A percentile compares a stretch with the other conserved stretches of the same genome.
Conservation (phyloP, 2,888 invertebrate genomes). For the Argynnis bischoffii region DNA sequence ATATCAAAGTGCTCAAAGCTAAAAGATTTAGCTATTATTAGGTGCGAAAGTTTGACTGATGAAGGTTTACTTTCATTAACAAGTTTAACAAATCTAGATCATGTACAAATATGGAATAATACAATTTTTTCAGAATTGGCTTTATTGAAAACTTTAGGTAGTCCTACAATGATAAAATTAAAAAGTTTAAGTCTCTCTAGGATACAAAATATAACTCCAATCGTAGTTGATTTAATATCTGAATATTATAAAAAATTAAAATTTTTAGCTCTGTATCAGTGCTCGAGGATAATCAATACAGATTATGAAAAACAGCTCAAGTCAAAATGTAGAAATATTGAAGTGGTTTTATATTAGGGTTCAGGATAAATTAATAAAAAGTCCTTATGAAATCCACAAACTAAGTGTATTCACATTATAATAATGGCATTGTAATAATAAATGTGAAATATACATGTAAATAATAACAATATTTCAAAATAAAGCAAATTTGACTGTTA, state of each 20-base stretch:
- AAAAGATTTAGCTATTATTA: constrained; percentile 66
- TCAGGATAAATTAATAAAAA: constrained; percentile 23
- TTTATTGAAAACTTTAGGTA: constrained; percentile 59
- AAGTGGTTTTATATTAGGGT: constrained; percentile 65
- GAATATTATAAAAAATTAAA: constrained; percentile 68
- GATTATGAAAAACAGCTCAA: constrained; percentile 72
- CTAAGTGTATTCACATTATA: constrained; percentile 41
- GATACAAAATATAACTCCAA: constrained; percentile 65
- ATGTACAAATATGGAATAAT: constrained; percentile 76
- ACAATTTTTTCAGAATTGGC: constrained; percentile 60
- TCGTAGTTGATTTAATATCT: constrained; percentile 68
- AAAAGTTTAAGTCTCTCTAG: constrained; percentile 70
- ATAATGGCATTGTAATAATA: constrained; percentile 39
- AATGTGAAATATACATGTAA: constrained; percentile 26
- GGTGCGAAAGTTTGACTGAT: constrained; percentile 71
- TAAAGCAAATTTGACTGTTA: constrained; percentile 21
- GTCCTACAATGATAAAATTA: constrained; percentile 55
- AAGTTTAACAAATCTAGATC: constrained; percentile 55
- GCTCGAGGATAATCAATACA: constrained; percentile 65
- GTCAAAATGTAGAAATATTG: constrained; percentile 71
- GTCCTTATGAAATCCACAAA: constrained; percentile 29
- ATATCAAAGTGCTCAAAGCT: constrained; percentile 62
- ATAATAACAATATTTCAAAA: constrained; percentile 15
- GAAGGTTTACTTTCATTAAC: constrained; percentile 57
- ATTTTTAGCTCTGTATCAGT: constrained; percentile 73